phyloP scores from a whole-genome alignment of 2,888 invertebrate species.

The Coecobrya sp. region DNA sequence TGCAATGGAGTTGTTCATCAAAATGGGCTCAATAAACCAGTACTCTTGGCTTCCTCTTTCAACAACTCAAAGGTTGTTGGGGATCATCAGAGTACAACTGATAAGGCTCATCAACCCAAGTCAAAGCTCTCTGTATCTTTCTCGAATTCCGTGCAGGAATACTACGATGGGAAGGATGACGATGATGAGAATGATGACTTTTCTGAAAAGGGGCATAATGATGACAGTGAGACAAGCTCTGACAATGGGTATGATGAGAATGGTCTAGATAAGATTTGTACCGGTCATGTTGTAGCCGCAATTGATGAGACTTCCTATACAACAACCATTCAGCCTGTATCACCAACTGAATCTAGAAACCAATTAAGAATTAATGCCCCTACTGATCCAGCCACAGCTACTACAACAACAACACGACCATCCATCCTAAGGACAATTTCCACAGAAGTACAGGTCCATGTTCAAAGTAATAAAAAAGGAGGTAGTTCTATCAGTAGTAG shows the following conservation, averaged over 20 bases:
- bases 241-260: conserved; percentile 76
- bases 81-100: conserved; percentile 66
- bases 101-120: conserved; percentile 81
- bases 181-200: conserved; percentile 69
- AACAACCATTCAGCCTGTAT: neutral
- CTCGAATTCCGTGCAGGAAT: conserved; percentile 85
- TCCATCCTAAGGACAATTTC: conserved; percentile 84
- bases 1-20: conserved; percentile 23
- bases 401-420: conserved; percentile 29
- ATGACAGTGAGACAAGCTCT: conserved; percentile 74
- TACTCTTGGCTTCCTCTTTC: conserved; percentile 50
- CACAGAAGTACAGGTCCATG: conserved; percentile 86
- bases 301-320: conserved; percentile 36
- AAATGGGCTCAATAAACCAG: conserved; percentile 29
- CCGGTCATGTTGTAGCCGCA: conserved; percentile 33
- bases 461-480: conserved; percentile 68
- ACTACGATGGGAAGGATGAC: conserved; percentile 77
- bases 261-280: conserved; percentile 73
- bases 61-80: conserved; percentile 63
- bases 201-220: neutral
- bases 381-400: conserved; percentile 38
- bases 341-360: conserved; percentile 59
- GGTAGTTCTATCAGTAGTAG: conserved; percentile 6
- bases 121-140: conserved; percentile 86
- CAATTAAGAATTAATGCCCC: conserved; percentile 76